A percentile compares a stretch with the other conserved stretches of the same genome.
These are phyloP conservation scores for Frankliniella intonsa DNA, from an alignment of 2,888 invertebrate species.

Conservation along the genomic window DNA sequence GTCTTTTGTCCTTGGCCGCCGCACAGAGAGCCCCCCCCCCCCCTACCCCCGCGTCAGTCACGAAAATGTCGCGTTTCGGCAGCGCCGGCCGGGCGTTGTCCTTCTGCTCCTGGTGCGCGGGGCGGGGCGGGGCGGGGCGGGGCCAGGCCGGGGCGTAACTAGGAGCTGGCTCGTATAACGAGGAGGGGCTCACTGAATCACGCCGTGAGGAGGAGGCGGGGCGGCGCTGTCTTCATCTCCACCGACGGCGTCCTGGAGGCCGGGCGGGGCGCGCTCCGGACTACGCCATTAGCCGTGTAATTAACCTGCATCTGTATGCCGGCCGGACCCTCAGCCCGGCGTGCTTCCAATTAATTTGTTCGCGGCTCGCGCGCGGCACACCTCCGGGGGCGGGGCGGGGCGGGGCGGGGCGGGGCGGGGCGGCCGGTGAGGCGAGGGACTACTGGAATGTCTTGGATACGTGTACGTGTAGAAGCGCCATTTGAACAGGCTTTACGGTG, in stretches of 20 bases:
- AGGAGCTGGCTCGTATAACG: neutral
- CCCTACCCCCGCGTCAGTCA: neutral
- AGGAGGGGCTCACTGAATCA: too few species aligned
- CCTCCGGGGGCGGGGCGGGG: too few species aligned
- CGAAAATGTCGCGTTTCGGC: too few species aligned
- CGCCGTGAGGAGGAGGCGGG: too few species aligned
- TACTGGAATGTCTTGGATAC: too few species aligned
- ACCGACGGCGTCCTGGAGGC: neutral
- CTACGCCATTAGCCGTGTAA: slow-evolving; percentile 6
- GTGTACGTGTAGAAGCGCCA: too few species aligned
- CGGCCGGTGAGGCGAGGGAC: too few species aligned
- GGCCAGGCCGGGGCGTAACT: too few species aligned
- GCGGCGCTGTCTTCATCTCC: neutral
- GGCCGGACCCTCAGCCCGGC: neutral
- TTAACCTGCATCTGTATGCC: slow-evolving; percentile 17
- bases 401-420: too few species aligned
- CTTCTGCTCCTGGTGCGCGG: neutral
- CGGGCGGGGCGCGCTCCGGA: neutral
- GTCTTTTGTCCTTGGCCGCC: neutral
- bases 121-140: too few species aligned
- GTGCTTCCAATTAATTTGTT: slow-evolving; percentile 14
- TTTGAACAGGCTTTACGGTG: too few species aligned
- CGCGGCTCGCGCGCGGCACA: neutral
- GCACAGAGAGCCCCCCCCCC: neutral
- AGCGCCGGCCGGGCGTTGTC: neutral